These are phyloP conservation scores for Physeter macrocephalus DNA, from an alignment of 2,113 vertebrate genomes.

Conservation along the genomic window DNA sequence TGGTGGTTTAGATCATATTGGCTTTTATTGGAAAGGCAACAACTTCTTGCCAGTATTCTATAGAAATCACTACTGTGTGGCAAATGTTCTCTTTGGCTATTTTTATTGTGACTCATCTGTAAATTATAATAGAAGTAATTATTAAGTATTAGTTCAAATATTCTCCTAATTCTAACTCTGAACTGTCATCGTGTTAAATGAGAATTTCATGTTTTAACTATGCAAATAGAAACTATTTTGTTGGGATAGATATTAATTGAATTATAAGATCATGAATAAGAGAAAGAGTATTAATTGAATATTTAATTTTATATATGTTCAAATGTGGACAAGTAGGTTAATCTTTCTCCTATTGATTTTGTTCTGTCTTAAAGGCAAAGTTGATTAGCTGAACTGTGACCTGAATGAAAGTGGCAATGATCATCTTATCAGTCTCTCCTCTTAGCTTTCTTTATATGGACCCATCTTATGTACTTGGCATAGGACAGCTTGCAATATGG, in stretches of 20 bases:
- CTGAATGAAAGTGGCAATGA: not conserved
- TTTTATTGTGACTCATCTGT: not conserved
- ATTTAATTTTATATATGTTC: not conserved
- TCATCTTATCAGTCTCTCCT: not conserved
- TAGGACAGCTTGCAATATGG: not conserved
- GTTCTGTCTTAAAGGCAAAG: not conserved
- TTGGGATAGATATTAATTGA: not conserved
- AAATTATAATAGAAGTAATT: not conserved
- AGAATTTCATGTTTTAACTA: not conserved
- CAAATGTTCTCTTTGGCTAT: not conserved
- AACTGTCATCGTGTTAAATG: not conserved
- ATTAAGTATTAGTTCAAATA: not conserved
- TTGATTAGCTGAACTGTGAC: not conserved
- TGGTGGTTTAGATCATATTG: not conserved
- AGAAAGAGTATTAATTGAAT: not conserved
- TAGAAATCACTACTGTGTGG: not conserved
- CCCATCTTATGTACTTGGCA: not conserved
- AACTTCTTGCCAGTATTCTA: not conserved
- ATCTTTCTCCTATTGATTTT: not conserved
- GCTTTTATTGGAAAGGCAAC: not conserved
- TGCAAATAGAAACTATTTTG: constrained; percentile 18
- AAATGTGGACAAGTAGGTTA: not conserved
- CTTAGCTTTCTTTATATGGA: not conserved
- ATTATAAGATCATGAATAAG: not conserved
- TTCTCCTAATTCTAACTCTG: not conserved